Percentiles rank a stretch among this genome's conserved stretches.
Conservation (phyloP, 2,888 invertebrate species). For the Eristalis intricaria region DNA sequence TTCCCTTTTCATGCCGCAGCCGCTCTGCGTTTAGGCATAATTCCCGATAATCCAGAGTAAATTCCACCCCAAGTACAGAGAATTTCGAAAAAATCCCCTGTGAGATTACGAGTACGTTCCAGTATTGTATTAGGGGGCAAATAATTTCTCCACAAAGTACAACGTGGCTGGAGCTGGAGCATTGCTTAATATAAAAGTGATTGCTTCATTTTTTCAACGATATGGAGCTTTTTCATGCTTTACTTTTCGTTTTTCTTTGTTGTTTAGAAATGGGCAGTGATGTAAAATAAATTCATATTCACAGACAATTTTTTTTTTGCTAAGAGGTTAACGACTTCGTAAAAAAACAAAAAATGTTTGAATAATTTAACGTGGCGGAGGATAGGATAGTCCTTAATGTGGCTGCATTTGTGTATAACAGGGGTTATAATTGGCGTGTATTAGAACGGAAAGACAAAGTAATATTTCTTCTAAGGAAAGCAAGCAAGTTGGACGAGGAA, state of each 20-base stretch:
- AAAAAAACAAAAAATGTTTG: too few species aligned
- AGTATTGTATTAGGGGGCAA: conserved; percentile 5
- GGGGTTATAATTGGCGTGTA: too few species aligned
- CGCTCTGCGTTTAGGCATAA: conserved; percentile 19
- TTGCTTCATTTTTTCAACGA: not conserved
- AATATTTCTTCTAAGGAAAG: too few species aligned
- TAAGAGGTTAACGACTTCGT: too few species aligned
- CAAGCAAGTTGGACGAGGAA: too few species aligned
- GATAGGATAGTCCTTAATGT: too few species aligned
- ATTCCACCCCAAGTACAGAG: conserved; percentile 19
- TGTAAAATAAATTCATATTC: too few species aligned
- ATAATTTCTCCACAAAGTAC: conserved; percentile 6
- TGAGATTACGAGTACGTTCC: conserved; percentile 9
- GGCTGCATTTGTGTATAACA: too few species aligned
- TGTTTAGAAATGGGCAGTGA: not conserved
- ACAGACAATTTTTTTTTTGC: too few species aligned
- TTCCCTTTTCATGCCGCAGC: conserved; percentile 5
- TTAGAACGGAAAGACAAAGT: too few species aligned
- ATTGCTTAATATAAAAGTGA: conserved; percentile 6
- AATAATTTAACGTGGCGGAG: too few species aligned
- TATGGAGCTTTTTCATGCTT: too few species aligned
- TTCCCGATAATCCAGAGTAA: conserved; percentile 28
- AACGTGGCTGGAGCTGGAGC: not conserved
- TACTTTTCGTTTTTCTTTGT: not conserved
- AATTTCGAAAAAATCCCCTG: conserved; percentile 22